Evolutionary conservation across 2,888 invertebrate species (phyloP).

Genomic region (Cheilosia grossa): DNA sequence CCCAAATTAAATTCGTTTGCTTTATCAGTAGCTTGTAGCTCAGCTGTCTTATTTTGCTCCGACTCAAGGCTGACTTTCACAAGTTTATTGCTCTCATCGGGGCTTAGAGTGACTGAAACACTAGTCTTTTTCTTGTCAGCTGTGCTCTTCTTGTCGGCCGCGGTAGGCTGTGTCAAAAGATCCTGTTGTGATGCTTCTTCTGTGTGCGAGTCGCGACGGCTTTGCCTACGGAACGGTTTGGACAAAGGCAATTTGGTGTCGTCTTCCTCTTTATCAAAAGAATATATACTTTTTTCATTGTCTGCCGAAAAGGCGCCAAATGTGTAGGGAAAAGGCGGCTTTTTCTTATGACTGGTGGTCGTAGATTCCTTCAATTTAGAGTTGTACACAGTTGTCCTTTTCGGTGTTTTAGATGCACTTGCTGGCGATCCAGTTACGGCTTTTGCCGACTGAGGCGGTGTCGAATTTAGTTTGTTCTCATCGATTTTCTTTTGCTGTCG

Average conservation of each 20-base stretch:
- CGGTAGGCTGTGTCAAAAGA: constrained; percentile 77
- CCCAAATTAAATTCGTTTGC: constrained; percentile 79
- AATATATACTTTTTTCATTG: constrained; percentile 89
- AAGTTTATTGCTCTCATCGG: constrained; percentile 83
- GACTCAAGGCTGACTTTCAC: constrained; percentile 85
- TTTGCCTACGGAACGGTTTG: constrained; percentile 84
- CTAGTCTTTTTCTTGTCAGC: constrained; percentile 78
- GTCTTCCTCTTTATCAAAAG: constrained; percentile 88
- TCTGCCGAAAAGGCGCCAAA: constrained; percentile 86
- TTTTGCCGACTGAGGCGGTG: constrained; percentile 74
- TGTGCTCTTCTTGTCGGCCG: constrained; percentile 78
- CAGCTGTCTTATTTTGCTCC: constrained; percentile 77
- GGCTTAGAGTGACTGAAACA: constrained; percentile 82
- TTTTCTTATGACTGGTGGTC: constrained; percentile 78
- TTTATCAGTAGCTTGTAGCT: constrained; percentile 37
- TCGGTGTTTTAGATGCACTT: constrained; percentile 75
- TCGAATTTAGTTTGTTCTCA: constrained; percentile 62
- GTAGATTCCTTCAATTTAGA: constrained; percentile 84
- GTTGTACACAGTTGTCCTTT: constrained; percentile 84
- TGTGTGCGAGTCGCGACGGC: constrained; percentile 82
- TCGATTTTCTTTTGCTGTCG: constrained; percentile 65
- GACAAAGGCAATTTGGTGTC: constrained; percentile 77
- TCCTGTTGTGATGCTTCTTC: constrained; percentile 76
- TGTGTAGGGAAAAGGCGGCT: constrained; percentile 72
- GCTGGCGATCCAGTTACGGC: constrained; percentile 69